Percentiles rank a stretch among this genome's conserved stretches.
Conservation (phyloP, 2,888 invertebrate species). For the Platycnemis pennipes region DNA sequence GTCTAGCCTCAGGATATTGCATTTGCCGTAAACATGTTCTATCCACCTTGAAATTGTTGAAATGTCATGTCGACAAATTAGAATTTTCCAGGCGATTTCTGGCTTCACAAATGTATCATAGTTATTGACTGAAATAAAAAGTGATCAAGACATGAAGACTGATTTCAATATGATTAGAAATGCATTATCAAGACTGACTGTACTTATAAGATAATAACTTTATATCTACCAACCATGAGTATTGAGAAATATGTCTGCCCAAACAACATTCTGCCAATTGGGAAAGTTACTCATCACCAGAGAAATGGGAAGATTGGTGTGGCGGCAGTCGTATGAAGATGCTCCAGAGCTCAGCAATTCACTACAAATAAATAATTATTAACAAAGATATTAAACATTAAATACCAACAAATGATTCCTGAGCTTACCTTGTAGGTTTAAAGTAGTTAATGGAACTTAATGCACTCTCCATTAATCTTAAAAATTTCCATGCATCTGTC, state of each 20-base stretch:
- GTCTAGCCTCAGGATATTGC: background rate
- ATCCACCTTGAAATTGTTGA: constrained; percentile 35
- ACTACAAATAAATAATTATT: background rate
- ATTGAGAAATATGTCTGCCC: constrained; percentile 53
- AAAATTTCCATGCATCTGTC: constrained; percentile 43
- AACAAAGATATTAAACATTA: background rate
- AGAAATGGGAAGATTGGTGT: constrained; percentile 25
- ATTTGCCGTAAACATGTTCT: background rate
- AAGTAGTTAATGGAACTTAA: background rate
- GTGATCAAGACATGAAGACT: background rate
- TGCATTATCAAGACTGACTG: background rate
- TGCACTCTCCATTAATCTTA: constrained; percentile 34
- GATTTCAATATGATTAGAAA: background rate
- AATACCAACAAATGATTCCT: too few species aligned
- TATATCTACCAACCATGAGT: background rate
- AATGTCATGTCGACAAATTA: constrained; percentile 77
- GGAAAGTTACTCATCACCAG: constrained; percentile 44
- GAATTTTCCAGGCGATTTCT: constrained; percentile 83
- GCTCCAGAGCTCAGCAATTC: background rate
- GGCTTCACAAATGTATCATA: constrained; percentile 81
- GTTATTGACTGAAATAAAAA: constrained; percentile 80
- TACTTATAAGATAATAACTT: background rate
- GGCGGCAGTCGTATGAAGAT: background rate
- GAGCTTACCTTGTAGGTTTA: background rate
- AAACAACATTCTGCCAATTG: constrained; percentile 56